A percentile compares a stretch with the other conserved stretches of the same genome.
These are phyloP conservation scores for Drosophila robusta DNA, from an alignment of 2,888 invertebrate genomes.

Conservation along the genomic window DNA sequence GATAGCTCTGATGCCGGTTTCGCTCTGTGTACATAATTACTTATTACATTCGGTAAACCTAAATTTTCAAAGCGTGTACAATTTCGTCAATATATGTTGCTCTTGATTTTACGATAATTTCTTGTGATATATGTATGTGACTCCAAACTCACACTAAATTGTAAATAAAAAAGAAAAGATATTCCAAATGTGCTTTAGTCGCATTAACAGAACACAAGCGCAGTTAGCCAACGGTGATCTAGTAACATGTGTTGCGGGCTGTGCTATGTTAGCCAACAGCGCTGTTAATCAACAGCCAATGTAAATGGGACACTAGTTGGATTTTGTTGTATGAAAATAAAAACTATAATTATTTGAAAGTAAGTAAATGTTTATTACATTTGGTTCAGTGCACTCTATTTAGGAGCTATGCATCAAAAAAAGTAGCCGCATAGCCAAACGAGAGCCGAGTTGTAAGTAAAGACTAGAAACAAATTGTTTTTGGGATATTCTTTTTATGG, in stretches of 20 bases:
- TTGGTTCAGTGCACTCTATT: slow-evolving; percentile 49
- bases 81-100: slow-evolving; percentile 48
- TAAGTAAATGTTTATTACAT: slow-evolving; percentile 31
- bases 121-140: slow-evolving; percentile 41
- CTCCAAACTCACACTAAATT: slow-evolving; percentile 24
- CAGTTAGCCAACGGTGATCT: slow-evolving; percentile 42
- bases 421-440: slow-evolving; percentile 62
- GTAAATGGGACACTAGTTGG: slow-evolving; percentile 15
- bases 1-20: slow-evolving; percentile 32
- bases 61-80: slow-evolving; percentile 48
- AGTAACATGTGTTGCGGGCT: slow-evolving; percentile 58
- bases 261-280: slow-evolving; percentile 45
- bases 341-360: slow-evolving; percentile 24
- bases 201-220: slow-evolving; percentile 14
- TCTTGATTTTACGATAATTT: slow-evolving; percentile 36
- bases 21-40: slow-evolving; percentile 37
- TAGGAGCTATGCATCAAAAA: slow-evolving; percentile 61
- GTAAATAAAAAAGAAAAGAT: slow-evolving; percentile 21
- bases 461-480: slow-evolving; percentile 64
- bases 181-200: slow-evolving; percentile 9
- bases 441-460: slow-evolving; percentile 45
- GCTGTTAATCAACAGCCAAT: slow-evolving; percentile 38
- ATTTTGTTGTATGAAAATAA: slow-evolving; percentile 17
- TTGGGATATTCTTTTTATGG: slow-evolving; percentile 34
- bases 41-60: slow-evolving; percentile 47